Base-by-base conservation (phyloP, 2,113 vertebrate species). In the Turdus rufiventris region DNA sequence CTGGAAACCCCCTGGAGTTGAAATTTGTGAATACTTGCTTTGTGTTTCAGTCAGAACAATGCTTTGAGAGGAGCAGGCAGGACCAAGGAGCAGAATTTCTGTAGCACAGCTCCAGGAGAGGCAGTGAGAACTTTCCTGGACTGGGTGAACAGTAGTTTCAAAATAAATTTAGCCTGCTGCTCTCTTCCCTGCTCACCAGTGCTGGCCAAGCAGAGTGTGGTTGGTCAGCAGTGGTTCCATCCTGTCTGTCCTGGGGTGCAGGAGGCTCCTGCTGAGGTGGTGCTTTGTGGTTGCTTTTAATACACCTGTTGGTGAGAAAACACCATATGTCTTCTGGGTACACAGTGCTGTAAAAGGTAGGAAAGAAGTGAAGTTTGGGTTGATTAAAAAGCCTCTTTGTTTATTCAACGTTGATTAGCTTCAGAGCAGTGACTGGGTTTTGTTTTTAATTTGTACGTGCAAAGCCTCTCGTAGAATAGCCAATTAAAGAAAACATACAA, bases 311-410 rank as follows among this genome's bases (percentile, higher is more conserved):
- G 45, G n/a, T 40, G 38, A 68, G 48, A 33, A 33, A 91, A 42
- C 10, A 3, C 40, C 60, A 0, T 14, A 0, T 29, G n/a, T 93
- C 31, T 47, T 83, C 53, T 89, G 65, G 48, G 81, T 94, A n/a
- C 31, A 57, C 14, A 1, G 6, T 31, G 48, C 62, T 75, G 38
- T 85, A 91, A 87, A 95, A 58, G 4, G 42, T 60, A 90, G 91
- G 85, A 92, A 95, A 96, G 93, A 96, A 95, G 57, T 53, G 24
- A 88, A 81, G 71, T 91, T 91, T 76, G 53, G 76, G 80, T 96
- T 96, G 79, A 95, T 96, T 95, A 82, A 91, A 96, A 75, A 94
- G 31, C 61, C 66, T 89, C 51, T 88, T 91, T 90, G 79, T 97
- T 96, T 97, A 87, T 96, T 97, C 96, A 92, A 2, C 0, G 1